These are phyloP conservation scores for Crotalus tigris DNA, from an alignment of 2,113 vertebrate species.

Conservation along the genomic window DNA sequence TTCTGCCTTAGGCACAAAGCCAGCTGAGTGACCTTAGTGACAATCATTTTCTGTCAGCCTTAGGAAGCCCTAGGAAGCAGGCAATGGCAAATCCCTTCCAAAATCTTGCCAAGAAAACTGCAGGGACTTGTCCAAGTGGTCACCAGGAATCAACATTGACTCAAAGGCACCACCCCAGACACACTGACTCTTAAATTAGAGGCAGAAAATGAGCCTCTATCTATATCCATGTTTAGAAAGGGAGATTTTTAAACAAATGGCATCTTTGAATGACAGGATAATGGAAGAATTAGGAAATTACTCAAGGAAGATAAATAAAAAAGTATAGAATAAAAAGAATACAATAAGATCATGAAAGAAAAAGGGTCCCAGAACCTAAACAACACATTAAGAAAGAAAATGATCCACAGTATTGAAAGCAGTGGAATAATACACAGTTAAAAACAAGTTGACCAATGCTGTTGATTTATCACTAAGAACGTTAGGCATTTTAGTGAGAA, in stretches of 20 bases:
- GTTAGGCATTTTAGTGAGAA: not conserved
- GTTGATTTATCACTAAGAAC: not conserved
- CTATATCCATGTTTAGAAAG: not conserved
- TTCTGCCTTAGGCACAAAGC: not conserved
- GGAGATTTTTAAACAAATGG: not conserved
- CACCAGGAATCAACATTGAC: not conserved
- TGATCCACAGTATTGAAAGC: not conserved
- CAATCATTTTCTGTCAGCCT: not conserved
- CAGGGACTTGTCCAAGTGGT: not conserved
- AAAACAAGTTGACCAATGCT: not conserved
- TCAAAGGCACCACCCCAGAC: not conserved
- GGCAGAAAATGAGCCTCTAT: not conserved
- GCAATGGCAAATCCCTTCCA: not conserved
- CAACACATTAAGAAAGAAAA: not conserved
- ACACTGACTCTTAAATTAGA: not conserved
- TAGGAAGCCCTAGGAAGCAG: not conserved
- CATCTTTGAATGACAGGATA: not conserved
- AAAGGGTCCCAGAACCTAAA: not conserved
- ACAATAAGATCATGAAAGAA: not conserved
- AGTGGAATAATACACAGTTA: not conserved
- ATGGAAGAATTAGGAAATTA: not conserved
- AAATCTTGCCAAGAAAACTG: not conserved
- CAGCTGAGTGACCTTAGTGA: not conserved
- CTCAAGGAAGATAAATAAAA: not conserved
- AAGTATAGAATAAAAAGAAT: not conserved